A percentile compares a stretch with the other conserved stretches of the same genome.
These are phyloP conservation scores for Sesamia nonagrioides DNA, from an alignment of 1,140 invertebrate species.

Conservation along the genomic window DNA sequence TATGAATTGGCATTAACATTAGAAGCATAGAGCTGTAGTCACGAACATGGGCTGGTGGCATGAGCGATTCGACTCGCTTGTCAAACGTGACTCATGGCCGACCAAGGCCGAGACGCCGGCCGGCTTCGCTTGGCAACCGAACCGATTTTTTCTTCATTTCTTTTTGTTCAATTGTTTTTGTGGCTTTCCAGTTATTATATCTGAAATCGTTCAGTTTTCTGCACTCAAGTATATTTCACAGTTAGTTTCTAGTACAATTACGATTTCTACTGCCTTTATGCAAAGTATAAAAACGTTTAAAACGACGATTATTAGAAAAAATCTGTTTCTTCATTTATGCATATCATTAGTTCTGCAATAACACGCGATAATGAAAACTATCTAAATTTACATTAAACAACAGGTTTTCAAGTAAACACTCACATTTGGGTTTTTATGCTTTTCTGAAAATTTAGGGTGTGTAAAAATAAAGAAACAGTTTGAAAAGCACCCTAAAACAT, in stretches of 20 bases:
- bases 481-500: conserved; percentile 10
- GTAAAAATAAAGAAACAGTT: conserved; percentile 9
- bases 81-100: conserved; percentile 62
- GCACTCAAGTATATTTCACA: conserved; percentile 36
- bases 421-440: neutral
- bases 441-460: neutral
- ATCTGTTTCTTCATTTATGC: conserved; percentile 29
- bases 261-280: conserved; percentile 15
- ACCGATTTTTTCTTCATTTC: conserved; percentile 67
- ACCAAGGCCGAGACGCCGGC: conserved; percentile 79
- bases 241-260: conserved; percentile 33
- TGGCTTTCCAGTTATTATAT: conserved; percentile 52
- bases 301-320: conserved; percentile 25
- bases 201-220: conserved; percentile 55
- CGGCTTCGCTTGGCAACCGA: conserved; percentile 75
- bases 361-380: conserved; percentile 37
- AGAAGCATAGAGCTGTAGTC: conserved; percentile 45
- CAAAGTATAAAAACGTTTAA: neutral
- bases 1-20: conserved; percentile 50
- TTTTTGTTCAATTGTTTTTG: conserved; percentile 67
- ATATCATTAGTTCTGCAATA: conserved; percentile 28
- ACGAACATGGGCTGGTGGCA: conserved; percentile 52
- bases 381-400: conserved; percentile 41
- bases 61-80: conserved; percentile 65
- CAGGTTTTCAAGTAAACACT: conserved; percentile 16